A percentile compares a stretch with the other conserved stretches of the same genome.
phyloP scores from a whole-genome alignment of 1,140 invertebrate genomes.

The Drosophila insularis region DNA sequence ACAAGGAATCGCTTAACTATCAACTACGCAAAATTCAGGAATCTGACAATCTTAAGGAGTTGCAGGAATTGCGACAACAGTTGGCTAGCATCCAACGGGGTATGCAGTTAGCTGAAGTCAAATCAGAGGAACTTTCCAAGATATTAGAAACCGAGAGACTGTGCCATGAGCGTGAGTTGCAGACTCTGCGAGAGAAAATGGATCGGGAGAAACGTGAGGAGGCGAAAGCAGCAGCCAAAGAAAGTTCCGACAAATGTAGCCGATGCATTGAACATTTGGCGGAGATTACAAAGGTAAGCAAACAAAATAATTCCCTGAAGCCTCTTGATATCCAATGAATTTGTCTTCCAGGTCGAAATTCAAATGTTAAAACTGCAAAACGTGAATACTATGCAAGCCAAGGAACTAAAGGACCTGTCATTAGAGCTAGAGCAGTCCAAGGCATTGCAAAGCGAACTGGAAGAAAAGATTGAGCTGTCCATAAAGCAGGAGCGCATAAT shows the following conservation, averaged over 20 bases:
- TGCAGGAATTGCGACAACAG: conserved; percentile 64
- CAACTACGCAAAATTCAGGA: conserved; percentile 61
- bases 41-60: conserved; percentile 58
- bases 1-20: conserved; percentile 68
- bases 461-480: conserved; percentile 61
- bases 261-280: conserved; percentile 68
- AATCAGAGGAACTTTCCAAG: conserved; percentile 66
- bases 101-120: conserved; percentile 69
- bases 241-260: conserved; percentile 55
- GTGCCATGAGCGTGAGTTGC: conserved; percentile 62
- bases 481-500: conserved; percentile 83
- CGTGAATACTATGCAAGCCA: conserved; percentile 52
- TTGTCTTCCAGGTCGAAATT: conserved; percentile 67
- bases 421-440: conserved; percentile 55
- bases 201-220: conserved; percentile 60
- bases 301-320: neutral
- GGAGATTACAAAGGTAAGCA: conserved; percentile 70
- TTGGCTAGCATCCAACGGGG: conserved; percentile 52
- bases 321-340: neutral
- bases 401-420: conserved; percentile 54
- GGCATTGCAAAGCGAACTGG: conserved; percentile 39
- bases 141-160: conserved; percentile 67
- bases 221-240: conserved; percentile 40
- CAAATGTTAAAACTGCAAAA: conserved; percentile 69
- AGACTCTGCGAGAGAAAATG: conserved; percentile 49